Evolutionary conservation across 2,797 vertebrate genomes (phyloP), one percentile per base, ranked within the genome.

Genomic region (Anisognathus igniventris): DNA sequence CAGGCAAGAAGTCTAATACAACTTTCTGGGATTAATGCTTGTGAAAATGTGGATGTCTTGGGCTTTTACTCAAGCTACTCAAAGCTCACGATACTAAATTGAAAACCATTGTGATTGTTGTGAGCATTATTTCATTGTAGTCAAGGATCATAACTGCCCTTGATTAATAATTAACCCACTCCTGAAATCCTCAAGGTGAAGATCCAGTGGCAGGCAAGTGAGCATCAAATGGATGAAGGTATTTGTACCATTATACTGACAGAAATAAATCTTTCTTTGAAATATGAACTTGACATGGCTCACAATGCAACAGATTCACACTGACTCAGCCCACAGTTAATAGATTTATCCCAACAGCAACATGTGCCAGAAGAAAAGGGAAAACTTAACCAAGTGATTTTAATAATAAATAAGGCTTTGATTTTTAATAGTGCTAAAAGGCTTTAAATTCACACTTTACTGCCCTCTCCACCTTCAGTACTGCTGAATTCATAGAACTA

Each of bases 181-280:
- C 13, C 30, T 58, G 44, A 66, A 80, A 86, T 71, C 39, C 65
- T 92, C 48, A 45, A 65, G 51, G 20, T 82, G 61, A 88, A 54
- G 30, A 80, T 70, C 35, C 40, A 86, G 40, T 56, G 80, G 71
- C 61, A 76, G 54, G 27, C 44, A 80, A 76, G 54, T 13, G 27
- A 68, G 58, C 62, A 33, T 33, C 2, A 1, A 33, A 22, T 27
- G 47, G 84, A 70, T 30, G 30, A 76, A 96, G 39, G 40, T 56
- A 57, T 77, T 86, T 60, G 39, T 50, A 77, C 58, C 30, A 33
- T 61, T 60, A 44, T 16, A 73, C 77, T 33, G 64, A 71, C 44
- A 90, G 76, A 94, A 89, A 96, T 62, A 92, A 95, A 97, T 86
- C 50, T 72, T 79, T 30, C 37, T 93, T 90, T 97, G 86, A 94